phyloP scores from a whole-genome alignment of 2,797 vertebrate species.

The Rhabdophis nuchalis region DNA sequence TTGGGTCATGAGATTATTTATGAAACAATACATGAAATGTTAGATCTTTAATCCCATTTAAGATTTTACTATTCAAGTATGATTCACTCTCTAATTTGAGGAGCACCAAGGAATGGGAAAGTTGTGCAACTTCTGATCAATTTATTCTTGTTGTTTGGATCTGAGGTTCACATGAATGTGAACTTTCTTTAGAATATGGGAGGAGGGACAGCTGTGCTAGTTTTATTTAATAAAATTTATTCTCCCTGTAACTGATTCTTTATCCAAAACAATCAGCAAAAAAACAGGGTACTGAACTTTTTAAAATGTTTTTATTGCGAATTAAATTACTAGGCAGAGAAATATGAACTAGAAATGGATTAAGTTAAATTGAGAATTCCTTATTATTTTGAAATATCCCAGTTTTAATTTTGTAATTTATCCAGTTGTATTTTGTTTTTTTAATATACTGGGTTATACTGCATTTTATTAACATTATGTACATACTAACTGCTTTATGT shows the following conservation, averaged over 20 bases:
- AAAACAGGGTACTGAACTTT: slow-evolving; percentile 69
- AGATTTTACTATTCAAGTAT: slow-evolving; percentile 51
- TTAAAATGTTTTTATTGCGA: slow-evolving; percentile 61
- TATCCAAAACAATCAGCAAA: slow-evolving; percentile 68
- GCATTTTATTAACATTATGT: slow-evolving; percentile 81
- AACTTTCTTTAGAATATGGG: slow-evolving; percentile 64
- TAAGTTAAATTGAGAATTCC: slow-evolving; percentile 60
- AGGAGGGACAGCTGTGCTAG: slow-evolving; percentile 38
- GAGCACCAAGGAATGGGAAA: slow-evolving; percentile 12
- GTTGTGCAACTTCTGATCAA: slow-evolving; percentile 50
- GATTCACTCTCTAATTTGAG: slow-evolving; percentile 45
- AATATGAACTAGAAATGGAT: slow-evolving; percentile 49
- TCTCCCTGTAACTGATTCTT: slow-evolving; percentile 56
- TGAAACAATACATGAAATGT: slow-evolving; percentile 47
- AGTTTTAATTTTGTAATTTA: slow-evolving; percentile 56
- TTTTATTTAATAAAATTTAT: slow-evolving; percentile 63
- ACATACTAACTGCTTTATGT: slow-evolving; percentile 80
- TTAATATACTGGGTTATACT: slow-evolving; percentile 71
- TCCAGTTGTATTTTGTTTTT: slow-evolving; percentile 65
- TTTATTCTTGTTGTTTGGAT: slow-evolving; percentile 36
- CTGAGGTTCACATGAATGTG: slow-evolving; percentile 46
- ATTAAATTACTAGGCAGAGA: slow-evolving; percentile 58
- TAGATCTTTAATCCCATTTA: slow-evolving; percentile 33
- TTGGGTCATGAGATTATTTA: slow-evolving; percentile 64
- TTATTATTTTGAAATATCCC: slow-evolving; percentile 64